Conservation (phyloP, 2,888 invertebrate genomes). For the Lepidochrysops patricia region DNA sequence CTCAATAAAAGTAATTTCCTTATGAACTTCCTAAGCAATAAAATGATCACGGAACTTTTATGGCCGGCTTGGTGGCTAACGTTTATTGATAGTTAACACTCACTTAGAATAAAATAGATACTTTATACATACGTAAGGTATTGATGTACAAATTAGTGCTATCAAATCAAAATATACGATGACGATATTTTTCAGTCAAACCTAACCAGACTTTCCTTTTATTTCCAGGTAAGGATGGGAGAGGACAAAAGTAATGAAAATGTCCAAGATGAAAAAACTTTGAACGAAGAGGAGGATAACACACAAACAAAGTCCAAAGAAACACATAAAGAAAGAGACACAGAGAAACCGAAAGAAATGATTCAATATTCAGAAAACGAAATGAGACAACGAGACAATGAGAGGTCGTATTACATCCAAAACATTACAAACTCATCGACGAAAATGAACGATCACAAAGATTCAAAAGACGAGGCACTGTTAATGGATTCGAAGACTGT, state of each 20-base stretch:
- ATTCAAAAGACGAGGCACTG: slow-evolving; percentile 40
- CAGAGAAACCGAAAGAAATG: slow-evolving; percentile 23
- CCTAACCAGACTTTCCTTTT: background rate
- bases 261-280: slow-evolving; percentile 19
- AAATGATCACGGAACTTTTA: background rate
- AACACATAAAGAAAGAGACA: slow-evolving; percentile 12
- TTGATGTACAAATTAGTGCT: too few relatives aligned
- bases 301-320: slow-evolving; percentile 19
- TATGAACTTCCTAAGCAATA: background rate
- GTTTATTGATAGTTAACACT: background rate
- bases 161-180: too few relatives aligned
- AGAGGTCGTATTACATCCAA: slow-evolving; percentile 43
- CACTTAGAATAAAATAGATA: too few relatives aligned
- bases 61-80: background rate
- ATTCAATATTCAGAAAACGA: slow-evolving; percentile 23
- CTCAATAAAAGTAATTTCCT: background rate
- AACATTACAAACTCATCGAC: slow-evolving; percentile 45
- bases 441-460: slow-evolving; percentile 32
- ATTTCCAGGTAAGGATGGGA: slow-evolving; percentile 30
- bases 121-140: too few relatives aligned
- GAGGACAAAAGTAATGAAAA: slow-evolving; percentile 25
- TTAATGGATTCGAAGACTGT: slow-evolving; percentile 50
- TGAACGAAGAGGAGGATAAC: slow-evolving; percentile 19
- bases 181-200: too few relatives aligned
- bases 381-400: slow-evolving; percentile 23